Evolutionary conservation across 1,140 invertebrate species (phyloP), one percentile per base, ranked within the genome.

Genomic region (Belonocnema kinseyi): DNA sequence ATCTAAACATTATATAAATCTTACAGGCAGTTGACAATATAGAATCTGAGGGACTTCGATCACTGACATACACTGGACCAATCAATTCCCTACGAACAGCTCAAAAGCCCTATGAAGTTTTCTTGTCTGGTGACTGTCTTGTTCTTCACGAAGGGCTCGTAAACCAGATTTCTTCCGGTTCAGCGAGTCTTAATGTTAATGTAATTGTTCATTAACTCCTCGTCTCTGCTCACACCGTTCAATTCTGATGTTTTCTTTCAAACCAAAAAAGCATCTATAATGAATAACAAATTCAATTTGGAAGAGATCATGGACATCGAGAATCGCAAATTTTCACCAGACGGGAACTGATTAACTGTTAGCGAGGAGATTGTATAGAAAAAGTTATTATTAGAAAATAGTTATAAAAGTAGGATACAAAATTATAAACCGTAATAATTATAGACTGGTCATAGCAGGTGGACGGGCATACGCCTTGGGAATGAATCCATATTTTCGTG

Each of bases 401-500:
- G 72, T 84, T 80, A 76, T 80, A 84, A 84, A 78, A 70, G 51
- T 75, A 81, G 77, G 74, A 82, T 80, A 61, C 77, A 77, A 78
- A 77, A 72, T 81, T 78, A 76, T 52, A 80, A 79, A 82, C 75
- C 50, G n/a, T 74, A 26, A 46, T 71, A 75, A 82, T 94, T 92
- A 96, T 79, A 97, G 93, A 85, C 95, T 96, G 13, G 97, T 98
- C 94, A 97, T 98, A 66, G 97, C 97, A 1, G 97, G 97, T 11
- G 97, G 96, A n/a, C 97, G 93, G 1, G 97, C 97, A 88, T 98
- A 98, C 0, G 97, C 96, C 89, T 97, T 98, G 13, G 98, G 98
- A 84, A 99, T 98, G 90, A 98, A 98, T 14, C 98, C 98, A 88
- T 98, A 98, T 92, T 97, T 97, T 40, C 97, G 92, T 13, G 96